phyloP scores from a whole-genome alignment of 2,113 vertebrate species.

The Procapra przewalskii region DNA sequence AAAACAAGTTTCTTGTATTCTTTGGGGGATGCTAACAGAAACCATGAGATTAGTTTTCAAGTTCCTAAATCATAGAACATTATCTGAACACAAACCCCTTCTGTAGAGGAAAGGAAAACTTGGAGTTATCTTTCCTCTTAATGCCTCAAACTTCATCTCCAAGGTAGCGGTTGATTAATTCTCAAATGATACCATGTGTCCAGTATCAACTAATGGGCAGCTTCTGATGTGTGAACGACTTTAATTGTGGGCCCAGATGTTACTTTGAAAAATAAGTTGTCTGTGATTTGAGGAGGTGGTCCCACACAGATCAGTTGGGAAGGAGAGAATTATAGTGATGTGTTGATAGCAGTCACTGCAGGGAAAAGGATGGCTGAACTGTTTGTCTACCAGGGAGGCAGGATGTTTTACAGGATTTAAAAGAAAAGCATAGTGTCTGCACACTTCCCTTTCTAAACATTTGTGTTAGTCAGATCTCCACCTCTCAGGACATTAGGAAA shows the following conservation, averaged over 20 bases:
- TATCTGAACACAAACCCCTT: not conserved
- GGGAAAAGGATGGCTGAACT: slow-evolving; percentile 61
- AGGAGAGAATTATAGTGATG: slow-evolving; percentile 78
- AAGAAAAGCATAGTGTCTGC: slow-evolving; percentile 42
- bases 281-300: slow-evolving; percentile 77
- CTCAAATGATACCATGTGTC: slow-evolving; percentile 76
- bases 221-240: slow-evolving; percentile 78
- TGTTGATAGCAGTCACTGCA: slow-evolving; percentile 69
- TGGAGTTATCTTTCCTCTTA: not conserved
- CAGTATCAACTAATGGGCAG: slow-evolving; percentile 78
- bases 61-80: not conserved
- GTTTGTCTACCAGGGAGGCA: slow-evolving; percentile 63
- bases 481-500: slow-evolving; percentile 30
- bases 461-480: slow-evolving; percentile 48
- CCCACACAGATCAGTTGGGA: slow-evolving; percentile 75
- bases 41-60: not conserved
- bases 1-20: not conserved
- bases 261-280: slow-evolving; percentile 81
- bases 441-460: slow-evolving; percentile 37
- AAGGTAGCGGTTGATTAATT: slow-evolving; percentile 79
- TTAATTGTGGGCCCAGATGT: slow-evolving; percentile 82
- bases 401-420: slow-evolving; percentile 54
- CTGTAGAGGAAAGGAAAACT: not conserved
- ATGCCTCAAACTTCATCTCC: slow-evolving; percentile 76
- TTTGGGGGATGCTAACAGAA: not conserved